Conservation (phyloP, 1,140 invertebrate genomes). For the Drosophila sechellia region DNA sequence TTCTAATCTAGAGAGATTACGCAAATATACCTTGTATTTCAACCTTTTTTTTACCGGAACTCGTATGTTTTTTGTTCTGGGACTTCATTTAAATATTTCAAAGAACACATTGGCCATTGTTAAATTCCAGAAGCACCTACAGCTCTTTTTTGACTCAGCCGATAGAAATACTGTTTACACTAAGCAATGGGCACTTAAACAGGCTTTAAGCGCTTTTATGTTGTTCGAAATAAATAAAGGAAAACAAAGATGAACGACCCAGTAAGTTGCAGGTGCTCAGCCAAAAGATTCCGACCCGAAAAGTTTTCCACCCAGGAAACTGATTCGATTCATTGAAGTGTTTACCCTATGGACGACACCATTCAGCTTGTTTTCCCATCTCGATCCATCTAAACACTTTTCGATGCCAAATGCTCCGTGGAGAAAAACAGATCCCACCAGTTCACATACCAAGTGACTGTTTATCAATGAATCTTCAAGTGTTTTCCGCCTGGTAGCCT, state of each 20-base stretch:
- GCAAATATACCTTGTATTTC: too few relatives aligned
- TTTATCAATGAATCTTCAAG: slow-evolving; percentile 63
- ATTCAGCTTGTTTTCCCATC: slow-evolving; percentile 22
- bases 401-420: slow-evolving; percentile 23
- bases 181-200: slow-evolving; percentile 72
- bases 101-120: slow-evolving; percentile 9
- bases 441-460: slow-evolving; percentile 25
- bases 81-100: not conserved
- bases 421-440: slow-evolving; percentile 15
- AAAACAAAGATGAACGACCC: slow-evolving; percentile 52
- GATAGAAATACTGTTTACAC: slow-evolving; percentile 56
- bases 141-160: slow-evolving; percentile 20
- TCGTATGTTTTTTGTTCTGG: not conserved
- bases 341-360: slow-evolving; percentile 37
- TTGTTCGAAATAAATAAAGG: slow-evolving; percentile 70
- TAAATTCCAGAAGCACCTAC: slow-evolving; percentile 22
- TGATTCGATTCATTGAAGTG: slow-evolving; percentile 41
- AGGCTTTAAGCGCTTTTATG: slow-evolving; percentile 72
- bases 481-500: slow-evolving; percentile 45
- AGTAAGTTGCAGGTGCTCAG: slow-evolving; percentile 43
- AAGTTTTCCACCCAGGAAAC: slow-evolving; percentile 38
- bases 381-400: slow-evolving; percentile 28
- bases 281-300: slow-evolving; percentile 15
- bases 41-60: not conserved
- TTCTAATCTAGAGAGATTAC: too few relatives aligned